Percentiles rank a stretch among this genome's conserved stretches.
phyloP scores from a whole-genome alignment of 2,888 invertebrate genomes.

The Eristalis tenax region DNA sequence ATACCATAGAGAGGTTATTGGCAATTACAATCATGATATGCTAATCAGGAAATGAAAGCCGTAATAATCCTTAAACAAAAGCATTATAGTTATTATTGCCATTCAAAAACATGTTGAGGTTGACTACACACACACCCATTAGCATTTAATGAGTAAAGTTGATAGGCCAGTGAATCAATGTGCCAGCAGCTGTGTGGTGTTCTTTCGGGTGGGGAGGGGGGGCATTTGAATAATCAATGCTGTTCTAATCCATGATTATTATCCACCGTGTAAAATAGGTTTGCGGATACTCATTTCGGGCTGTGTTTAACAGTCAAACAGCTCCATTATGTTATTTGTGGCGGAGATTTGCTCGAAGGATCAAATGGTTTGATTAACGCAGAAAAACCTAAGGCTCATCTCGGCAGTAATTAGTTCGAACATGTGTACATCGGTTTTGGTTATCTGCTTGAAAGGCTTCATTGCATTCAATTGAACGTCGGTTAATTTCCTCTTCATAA shows the following conservation, averaged over 20 bases:
- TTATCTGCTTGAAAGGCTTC: not conserved
- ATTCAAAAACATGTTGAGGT: slow-evolving; percentile 43
- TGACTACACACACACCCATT: slow-evolving; percentile 30
- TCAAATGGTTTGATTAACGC: not conserved
- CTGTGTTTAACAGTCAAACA: too few relatives aligned
- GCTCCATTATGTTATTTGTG: not conserved
- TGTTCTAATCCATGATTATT: not conserved
- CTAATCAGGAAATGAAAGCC: slow-evolving; percentile 68
- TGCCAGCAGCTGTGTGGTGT: not conserved
- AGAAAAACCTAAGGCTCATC: not conserved
- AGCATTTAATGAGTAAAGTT: slow-evolving; percentile 40
- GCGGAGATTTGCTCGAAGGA: not conserved
- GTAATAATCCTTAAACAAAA: slow-evolving; percentile 64
- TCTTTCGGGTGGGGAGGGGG: not conserved
- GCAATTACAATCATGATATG: slow-evolving; percentile 67
- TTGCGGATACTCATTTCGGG: not conserved
- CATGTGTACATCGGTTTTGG: too few relatives aligned
- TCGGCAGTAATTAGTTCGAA: too few relatives aligned
- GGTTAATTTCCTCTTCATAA: not conserved
- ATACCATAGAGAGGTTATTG: slow-evolving; percentile 51
- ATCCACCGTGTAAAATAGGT: not conserved
- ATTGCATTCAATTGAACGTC: not conserved
- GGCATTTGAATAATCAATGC: slow-evolving; percentile 1
- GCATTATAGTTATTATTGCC: slow-evolving; percentile 54
- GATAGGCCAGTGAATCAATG: slow-evolving; percentile 16